These are phyloP conservation scores for Dendrocincla fuliginosa DNA, from an alignment of 2,797 vertebrate species.

Conservation along the genomic window DNA sequence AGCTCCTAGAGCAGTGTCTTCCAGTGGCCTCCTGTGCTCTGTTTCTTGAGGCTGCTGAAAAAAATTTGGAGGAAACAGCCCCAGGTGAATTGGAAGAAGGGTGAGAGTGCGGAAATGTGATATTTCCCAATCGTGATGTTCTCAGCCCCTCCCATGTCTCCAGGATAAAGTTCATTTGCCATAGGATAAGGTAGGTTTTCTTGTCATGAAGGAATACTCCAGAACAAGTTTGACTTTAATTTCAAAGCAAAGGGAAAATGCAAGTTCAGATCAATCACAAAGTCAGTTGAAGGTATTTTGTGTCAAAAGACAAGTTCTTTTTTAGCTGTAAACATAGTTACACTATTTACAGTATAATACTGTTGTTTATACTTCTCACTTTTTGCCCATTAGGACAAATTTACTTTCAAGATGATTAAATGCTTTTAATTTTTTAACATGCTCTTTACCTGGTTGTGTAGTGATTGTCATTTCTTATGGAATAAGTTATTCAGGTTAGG, in stretches of 20 bases:
- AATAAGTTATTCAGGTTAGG: conserved; percentile 22
- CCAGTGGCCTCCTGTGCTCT: not conserved
- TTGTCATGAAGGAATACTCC: not conserved
- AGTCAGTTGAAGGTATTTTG: not conserved
- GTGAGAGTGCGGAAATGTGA: not conserved
- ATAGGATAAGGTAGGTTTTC: not conserved
- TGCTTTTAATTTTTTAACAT: conserved; percentile 32
- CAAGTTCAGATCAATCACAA: not conserved
- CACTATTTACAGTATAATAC: not conserved
- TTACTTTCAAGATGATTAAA: conserved; percentile 26
- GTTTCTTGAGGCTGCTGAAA: not conserved
- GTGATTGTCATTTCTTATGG: conserved; percentile 19
- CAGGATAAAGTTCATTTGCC: conserved; percentile 21
- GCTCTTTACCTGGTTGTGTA: conserved; percentile 43
- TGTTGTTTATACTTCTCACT: not conserved
- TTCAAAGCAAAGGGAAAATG: conserved; percentile 10
- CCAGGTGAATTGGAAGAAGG: conserved; percentile 24
- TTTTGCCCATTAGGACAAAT: conserved; percentile 12
- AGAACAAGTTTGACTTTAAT: not conserved
- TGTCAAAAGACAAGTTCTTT: not conserved
- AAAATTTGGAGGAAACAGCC: not conserved
- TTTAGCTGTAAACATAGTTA: conserved; percentile 20
- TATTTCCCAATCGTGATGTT: not conserved
- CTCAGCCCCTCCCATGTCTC: not conserved
- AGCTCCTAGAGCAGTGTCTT: not conserved